A percentile compares a stretch with the other conserved stretches of the same genome.
Evolutionary conservation across 1,140 invertebrate species (phyloP).

Genomic region (Elymnias hypermnestra): DNA sequence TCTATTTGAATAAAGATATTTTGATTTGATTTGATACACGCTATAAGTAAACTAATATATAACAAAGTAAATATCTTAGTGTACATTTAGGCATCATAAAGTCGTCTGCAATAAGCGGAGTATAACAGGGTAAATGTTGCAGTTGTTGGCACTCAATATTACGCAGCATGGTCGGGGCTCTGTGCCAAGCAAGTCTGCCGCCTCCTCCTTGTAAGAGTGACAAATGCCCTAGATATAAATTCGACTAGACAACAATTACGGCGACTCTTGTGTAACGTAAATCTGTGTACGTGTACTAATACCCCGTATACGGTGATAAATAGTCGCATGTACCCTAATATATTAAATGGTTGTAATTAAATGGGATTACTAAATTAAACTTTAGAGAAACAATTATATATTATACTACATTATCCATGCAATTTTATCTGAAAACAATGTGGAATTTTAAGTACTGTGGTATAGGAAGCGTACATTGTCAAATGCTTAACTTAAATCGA

Average conservation of each 20-base stretch:
- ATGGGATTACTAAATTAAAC: too few relatives aligned
- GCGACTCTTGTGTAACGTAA: constrained; percentile 3
- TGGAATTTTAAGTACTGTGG: too few relatives aligned
- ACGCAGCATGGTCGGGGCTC: constrained; percentile 19
- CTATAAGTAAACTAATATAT: neutral
- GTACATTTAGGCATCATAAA: constrained; percentile 11
- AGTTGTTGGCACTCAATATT: constrained; percentile 22
- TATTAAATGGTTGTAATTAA: neutral
- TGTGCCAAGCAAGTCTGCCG: constrained; percentile 19
- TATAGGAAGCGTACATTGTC: too few relatives aligned
- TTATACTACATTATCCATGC: too few relatives aligned
- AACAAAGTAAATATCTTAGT: constrained; percentile 1
- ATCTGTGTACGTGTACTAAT: neutral
- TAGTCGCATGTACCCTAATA: neutral
- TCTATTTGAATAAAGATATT: too few relatives aligned
- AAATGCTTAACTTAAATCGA: too few relatives aligned
- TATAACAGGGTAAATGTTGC: constrained; percentile 18
- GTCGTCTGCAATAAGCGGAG: constrained; percentile 17
- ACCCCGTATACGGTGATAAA: neutral
- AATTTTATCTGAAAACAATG: too few relatives aligned
- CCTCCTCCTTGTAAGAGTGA: constrained; percentile 22
- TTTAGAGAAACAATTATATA: too few relatives aligned
- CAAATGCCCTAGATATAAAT: constrained; percentile 16
- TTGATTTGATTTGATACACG: neutral
- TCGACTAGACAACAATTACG: constrained; percentile 9